Conservation (phyloP, 2,113 vertebrate genomes). For the Butorides virescens region DNA sequence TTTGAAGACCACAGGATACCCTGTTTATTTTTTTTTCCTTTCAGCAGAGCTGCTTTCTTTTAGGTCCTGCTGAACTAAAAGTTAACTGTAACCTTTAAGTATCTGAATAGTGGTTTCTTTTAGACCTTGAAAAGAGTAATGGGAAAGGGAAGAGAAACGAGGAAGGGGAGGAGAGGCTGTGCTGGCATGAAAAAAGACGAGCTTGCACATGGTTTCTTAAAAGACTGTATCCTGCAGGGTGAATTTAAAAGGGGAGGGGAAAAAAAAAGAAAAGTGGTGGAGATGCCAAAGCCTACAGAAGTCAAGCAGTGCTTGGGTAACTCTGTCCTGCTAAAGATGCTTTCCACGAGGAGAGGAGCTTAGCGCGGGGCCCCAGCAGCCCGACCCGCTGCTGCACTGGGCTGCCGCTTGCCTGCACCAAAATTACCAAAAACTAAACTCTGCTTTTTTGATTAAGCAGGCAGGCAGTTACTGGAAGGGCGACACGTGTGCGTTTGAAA, state of each 20-base stretch:
- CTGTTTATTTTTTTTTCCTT: slow-evolving; percentile 14
- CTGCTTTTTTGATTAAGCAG: not conserved
- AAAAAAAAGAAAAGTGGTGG: not conserved
- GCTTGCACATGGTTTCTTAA: not conserved
- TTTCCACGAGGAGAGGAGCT: not conserved
- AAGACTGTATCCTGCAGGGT: not conserved
- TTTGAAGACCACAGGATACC: not conserved
- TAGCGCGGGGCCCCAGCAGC: not conserved
- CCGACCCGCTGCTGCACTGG: not conserved
- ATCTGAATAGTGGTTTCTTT: not conserved
- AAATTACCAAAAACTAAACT: not conserved
- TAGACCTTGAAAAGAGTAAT: not conserved
- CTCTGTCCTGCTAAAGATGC: not conserved
- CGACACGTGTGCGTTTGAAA: not conserved
- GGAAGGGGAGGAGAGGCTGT: not conserved
- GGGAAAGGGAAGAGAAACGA: not conserved
- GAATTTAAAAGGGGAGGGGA: not conserved
- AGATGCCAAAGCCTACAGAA: not conserved
- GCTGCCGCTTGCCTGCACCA: not conserved
- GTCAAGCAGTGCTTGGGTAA: not conserved
- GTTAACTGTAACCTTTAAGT: not conserved
- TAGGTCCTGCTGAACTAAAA: not conserved
- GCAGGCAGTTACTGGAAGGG: not conserved
- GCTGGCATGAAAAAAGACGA: not conserved
- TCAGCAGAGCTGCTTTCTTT: not conserved